These are phyloP conservation scores for Chaetodon trifascialis DNA, from an alignment of 2,113 vertebrate genomes.

Conservation along the genomic window DNA sequence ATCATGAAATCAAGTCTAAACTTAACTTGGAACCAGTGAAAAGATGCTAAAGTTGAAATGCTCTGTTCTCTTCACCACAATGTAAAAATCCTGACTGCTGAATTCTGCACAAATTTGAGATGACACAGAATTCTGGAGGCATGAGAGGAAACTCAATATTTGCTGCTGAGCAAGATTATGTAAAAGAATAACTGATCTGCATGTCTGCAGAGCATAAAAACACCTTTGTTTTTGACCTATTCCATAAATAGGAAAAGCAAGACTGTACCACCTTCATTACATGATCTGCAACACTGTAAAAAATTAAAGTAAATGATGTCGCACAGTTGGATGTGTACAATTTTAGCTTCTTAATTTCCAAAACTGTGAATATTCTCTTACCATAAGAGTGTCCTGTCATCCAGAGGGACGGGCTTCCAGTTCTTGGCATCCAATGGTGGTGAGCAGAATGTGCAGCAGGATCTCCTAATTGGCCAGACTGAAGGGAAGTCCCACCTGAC, in stretches of 20 bases:
- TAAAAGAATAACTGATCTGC: not conserved
- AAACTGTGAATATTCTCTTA: conserved; percentile 43
- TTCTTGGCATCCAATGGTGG: conserved; percentile 95
- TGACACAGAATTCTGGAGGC: not conserved
- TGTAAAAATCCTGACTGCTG: not conserved
- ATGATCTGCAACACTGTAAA: not conserved
- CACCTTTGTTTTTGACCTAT: not conserved
- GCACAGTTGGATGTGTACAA: not conserved
- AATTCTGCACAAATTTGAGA: conserved; percentile 3
- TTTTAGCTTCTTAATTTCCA: conserved; percentile 10
- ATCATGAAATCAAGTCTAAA: not conserved
- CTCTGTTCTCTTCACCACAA: not conserved
- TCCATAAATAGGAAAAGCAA: not conserved
- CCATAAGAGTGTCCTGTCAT: conserved; percentile 97
- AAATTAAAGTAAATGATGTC: no score
- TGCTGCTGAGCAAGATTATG: not conserved
- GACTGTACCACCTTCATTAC: not conserved
- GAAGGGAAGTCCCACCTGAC: conserved; percentile 89
- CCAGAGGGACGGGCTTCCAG: conserved; percentile 96
- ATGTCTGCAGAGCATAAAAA: not conserved
- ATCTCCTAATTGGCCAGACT: conserved; percentile 90
- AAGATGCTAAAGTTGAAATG: not conserved
- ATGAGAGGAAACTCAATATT: not conserved
- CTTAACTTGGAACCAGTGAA: not conserved
- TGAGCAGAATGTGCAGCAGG: conserved; percentile 90